Evolutionary conservation across 1,140 invertebrate species (phyloP).

Genomic region (Zaprionus capensis): DNA sequence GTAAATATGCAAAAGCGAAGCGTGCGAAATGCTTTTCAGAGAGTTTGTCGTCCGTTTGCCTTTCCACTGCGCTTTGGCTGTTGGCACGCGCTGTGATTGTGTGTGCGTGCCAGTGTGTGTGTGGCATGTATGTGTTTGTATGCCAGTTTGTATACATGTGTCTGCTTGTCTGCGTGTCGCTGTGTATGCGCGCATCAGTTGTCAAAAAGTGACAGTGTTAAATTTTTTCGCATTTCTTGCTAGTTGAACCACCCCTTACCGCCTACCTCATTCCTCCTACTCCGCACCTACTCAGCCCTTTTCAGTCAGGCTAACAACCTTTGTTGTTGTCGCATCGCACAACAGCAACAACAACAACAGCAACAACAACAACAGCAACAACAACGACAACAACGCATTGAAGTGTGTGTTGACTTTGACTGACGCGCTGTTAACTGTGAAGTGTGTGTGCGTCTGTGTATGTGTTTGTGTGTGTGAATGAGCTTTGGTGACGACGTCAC

Average conservation of each 20-base stretch:
- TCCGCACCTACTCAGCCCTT: neutral
- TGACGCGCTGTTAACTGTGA: conserved; percentile 76
- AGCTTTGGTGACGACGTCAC: conserved; percentile 30
- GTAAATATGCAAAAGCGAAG: conserved; percentile 49
- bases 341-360: conserved; percentile 8
- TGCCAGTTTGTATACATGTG: conserved; percentile 14
- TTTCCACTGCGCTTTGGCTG: conserved; percentile 31
- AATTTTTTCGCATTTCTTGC: conserved; percentile 51
- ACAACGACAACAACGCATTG: conserved; percentile 40
- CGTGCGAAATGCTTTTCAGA: conserved; percentile 34
- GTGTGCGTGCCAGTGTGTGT: neutral
- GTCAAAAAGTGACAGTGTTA: conserved; percentile 74
- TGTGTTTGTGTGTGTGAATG: conserved; percentile 44
- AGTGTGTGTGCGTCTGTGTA: conserved; percentile 50
- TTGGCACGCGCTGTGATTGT: conserved; percentile 51
- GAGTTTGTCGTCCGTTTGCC: conserved; percentile 37
- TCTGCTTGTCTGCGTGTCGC: conserved; percentile 8
- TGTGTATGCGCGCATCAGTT: conserved; percentile 38
- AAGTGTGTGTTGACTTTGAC: conserved; percentile 80
- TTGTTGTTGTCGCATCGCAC: conserved; percentile 31
- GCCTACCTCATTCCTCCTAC: neutral
- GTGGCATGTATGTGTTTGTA: conserved; percentile 9
- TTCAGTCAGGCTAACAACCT: conserved; percentile 18
- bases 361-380: neutral
- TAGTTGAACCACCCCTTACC: neutral